Percentiles rank a stretch among this genome's conserved stretches.
phyloP scores from a whole-genome alignment of 2,113 vertebrate genomes.

The Anser cygnoides region DNA sequence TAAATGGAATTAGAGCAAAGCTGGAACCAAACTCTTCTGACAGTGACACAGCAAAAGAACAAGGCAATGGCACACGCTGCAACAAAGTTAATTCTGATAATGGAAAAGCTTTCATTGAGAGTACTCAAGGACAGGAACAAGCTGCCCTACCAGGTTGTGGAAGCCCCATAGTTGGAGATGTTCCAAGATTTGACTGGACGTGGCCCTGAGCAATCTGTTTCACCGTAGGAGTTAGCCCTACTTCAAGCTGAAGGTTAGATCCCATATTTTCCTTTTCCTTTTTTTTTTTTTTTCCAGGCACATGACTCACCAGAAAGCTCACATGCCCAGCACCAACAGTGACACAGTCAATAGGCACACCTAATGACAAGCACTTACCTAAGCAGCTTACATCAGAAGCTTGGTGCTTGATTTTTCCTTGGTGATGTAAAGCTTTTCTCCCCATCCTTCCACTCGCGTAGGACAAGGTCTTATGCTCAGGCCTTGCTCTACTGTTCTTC shows the following conservation, averaged over 20 bases:
- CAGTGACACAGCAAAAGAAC: not conserved
- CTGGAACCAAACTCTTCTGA: not conserved
- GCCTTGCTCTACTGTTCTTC: not conserved
- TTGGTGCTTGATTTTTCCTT: not conserved
- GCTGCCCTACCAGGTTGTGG: not conserved
- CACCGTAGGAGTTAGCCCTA: not conserved
- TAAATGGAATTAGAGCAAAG: not conserved
- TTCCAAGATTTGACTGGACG: not conserved
- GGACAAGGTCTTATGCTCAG: not conserved
- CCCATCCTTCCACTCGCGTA: rapidly evolving
- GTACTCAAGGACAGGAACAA: not conserved
- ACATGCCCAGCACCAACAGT: not conserved
- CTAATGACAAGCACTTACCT: not conserved
- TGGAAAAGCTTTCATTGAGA: not conserved
- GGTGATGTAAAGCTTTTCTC: not conserved
- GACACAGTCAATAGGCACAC: not conserved
- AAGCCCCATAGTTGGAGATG: not conserved
- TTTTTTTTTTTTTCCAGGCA: not conserved
- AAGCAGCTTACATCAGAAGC: not conserved
- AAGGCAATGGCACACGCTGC: not conserved
- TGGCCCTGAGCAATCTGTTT: not conserved
- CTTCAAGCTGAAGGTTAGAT: not conserved
- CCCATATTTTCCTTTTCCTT: too few species aligned
- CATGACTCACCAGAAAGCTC: not conserved
- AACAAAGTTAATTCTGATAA: not conserved